Conservation (phyloP, 2,888 invertebrate genomes). For the Caenorhabditis japonica region DNA sequence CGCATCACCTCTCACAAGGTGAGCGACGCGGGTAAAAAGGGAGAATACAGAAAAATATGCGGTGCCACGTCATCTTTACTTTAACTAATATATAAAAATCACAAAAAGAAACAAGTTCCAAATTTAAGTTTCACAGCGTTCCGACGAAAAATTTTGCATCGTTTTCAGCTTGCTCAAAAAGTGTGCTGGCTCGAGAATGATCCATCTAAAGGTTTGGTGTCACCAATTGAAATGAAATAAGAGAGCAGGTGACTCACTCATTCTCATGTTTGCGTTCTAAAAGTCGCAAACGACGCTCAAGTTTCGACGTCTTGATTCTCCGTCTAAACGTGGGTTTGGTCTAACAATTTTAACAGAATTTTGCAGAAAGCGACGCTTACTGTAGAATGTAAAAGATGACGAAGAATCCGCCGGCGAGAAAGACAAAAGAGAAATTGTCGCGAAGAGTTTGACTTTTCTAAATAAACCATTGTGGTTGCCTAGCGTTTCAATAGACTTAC, state of each 20-base stretch:
- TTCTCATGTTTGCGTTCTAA: slow-evolving; percentile 49
- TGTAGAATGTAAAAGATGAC: slow-evolving; percentile 28
- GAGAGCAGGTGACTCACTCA: slow-evolving; percentile 29
- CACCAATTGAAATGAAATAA: background rate
- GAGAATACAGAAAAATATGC: background rate
- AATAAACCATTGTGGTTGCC: background rate
- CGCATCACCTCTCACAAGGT: slow-evolving; percentile 27
- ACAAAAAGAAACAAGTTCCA: too few relatives aligned
- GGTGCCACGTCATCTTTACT: slow-evolving; percentile 18
- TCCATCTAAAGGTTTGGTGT: slow-evolving; percentile 29
- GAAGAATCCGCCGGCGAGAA: slow-evolving; percentile 12
- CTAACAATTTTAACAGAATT: background rate
- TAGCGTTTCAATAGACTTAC: too few relatives aligned
- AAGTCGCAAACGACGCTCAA: slow-evolving; percentile 40
- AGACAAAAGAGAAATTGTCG: slow-evolving; percentile 8
- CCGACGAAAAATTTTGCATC: slow-evolving; percentile 12
- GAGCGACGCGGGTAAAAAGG: slow-evolving; percentile 5
- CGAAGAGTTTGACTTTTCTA: slow-evolving; percentile 25
- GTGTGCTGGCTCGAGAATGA: slow-evolving; percentile 33
- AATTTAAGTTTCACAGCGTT: background rate
- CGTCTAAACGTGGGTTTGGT: slow-evolving; percentile 6
- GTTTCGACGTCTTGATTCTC: slow-evolving; percentile 41
- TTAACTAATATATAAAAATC: background rate
- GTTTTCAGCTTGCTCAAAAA: slow-evolving; percentile 26
- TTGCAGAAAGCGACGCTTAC: slow-evolving; percentile 8